Percentiles rank a stretch among this genome's conserved stretches.
Conservation (phyloP, 2,797 vertebrate species). For the Remorina albescens region DNA sequence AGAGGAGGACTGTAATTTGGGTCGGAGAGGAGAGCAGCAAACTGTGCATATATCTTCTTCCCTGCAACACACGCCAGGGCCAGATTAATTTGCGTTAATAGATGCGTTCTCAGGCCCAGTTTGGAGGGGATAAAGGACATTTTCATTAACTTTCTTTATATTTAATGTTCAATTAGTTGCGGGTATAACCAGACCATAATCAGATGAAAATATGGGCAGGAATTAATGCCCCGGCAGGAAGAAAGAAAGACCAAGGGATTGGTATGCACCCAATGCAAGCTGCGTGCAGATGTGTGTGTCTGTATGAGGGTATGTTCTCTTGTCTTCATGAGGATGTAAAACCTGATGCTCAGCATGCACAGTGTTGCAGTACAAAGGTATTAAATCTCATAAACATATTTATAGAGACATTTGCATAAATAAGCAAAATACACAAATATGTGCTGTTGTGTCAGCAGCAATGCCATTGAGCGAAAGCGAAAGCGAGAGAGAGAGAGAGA, state of each 20-base stretch:
- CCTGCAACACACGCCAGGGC: constrained; percentile 76
- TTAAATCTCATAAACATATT: constrained; percentile 81
- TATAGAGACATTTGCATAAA: constrained; percentile 81
- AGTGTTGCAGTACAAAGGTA: constrained; percentile 77
- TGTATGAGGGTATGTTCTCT: constrained; percentile 36
- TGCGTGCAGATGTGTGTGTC: constrained; percentile 55
- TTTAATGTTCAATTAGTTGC: constrained; percentile 92
- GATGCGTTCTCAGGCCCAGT: constrained; percentile 91
- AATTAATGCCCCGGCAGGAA: constrained; percentile 88
- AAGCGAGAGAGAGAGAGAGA: constrained; percentile 19
- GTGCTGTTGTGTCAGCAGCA: constrained; percentile 70
- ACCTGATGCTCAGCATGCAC: constrained; percentile 57
- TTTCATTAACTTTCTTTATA: constrained; percentile 93
- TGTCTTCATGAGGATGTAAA: constrained; percentile 61
- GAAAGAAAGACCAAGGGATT: constrained; percentile 83
- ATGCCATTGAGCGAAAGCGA: constrained; percentile 55
- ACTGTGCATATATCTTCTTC: constrained; percentile 80
- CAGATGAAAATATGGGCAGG: constrained; percentile 88
- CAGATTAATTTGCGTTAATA: constrained; percentile 88
- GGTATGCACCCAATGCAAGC: constrained; percentile 77
- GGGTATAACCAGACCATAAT: constrained; percentile 89
- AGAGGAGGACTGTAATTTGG: constrained; percentile 74
- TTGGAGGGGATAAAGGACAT: constrained; percentile 91
- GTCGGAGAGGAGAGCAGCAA: constrained; percentile 72
- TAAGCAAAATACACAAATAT: constrained; percentile 78